Evolutionary conservation across 2,113 vertebrate genomes (phyloP), one percentile per base, ranked within the genome.

Genomic region (Scartelaos histophorus): DNA sequence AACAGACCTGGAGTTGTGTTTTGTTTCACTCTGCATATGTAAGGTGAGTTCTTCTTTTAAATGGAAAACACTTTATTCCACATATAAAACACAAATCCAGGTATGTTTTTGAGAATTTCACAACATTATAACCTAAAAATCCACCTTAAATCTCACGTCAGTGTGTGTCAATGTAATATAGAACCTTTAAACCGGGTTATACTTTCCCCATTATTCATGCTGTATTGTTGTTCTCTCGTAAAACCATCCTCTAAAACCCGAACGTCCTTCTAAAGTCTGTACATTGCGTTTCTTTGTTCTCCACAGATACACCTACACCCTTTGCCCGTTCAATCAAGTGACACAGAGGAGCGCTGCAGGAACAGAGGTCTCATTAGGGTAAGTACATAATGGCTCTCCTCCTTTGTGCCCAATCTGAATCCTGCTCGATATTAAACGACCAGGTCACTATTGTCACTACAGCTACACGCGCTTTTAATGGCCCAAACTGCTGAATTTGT

Each of bases 311-410:
- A 78, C 72, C 29, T 93, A 93, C 21, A 88, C 85, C 1, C 75
- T 93, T 65, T 92, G 92, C 61, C 90, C 92, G 0, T 92, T 93
- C 87, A 92, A 83, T 85, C 85, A 88, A 69, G 84, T 92, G 67
- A 90, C 90, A 45, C 91, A 93, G 19, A 88, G 85, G 89, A 89
- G 79, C 81, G 75, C 80, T 1, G 46, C 75, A 56, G 92, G 91
- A 83, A 81, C 81, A 49, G 87, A 91, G 82, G 88, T 93, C 43
- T 89, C 87, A 70, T 87, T 92, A 78, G 90, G 92, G 91, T 93
- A 82, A 92, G 91, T 88, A 71, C 80, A 64, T 89, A 75, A 64
- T 84, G 62, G 72, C 5, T 21, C 62, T 62, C 15, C 46, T 71
- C 22, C 69, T 80, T 76, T 70, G 69, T 79, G 25, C 29, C 54